These are phyloP conservation scores for Schizothorax lantsangensis DNA, from an alignment of 2,797 vertebrate genomes.

Conservation along the genomic window DNA sequence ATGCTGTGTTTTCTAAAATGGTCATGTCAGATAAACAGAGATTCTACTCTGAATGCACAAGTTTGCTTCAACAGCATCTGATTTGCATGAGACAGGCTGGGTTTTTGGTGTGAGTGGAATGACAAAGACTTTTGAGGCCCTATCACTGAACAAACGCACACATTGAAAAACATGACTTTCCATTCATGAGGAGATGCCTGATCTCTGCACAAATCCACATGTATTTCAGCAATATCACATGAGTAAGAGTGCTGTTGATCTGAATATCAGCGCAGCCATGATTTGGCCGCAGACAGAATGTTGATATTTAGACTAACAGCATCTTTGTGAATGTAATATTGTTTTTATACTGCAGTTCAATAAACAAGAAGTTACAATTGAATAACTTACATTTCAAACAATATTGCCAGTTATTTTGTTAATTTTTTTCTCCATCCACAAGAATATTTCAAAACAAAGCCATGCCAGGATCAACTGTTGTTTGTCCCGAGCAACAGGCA, in stretches of 20 bases:
- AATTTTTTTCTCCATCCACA: too few species aligned
- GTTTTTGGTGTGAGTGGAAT: conserved; percentile 48
- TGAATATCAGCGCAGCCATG: background rate
- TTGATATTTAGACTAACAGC: background rate
- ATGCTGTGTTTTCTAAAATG: conserved; percentile 56
- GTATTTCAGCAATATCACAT: background rate
- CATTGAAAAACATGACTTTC: conserved; percentile 14
- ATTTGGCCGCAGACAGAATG: background rate
- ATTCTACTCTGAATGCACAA: conserved; percentile 50
- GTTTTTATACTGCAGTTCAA: background rate
- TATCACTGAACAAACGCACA: conserved; percentile 9
- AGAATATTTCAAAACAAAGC: too few species aligned
- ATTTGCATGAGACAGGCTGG: conserved; percentile 48
- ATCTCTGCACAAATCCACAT: background rate
- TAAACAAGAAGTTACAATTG: background rate
- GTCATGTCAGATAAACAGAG: conserved; percentile 55
- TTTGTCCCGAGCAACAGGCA: too few species aligned
- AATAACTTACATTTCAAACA: background rate
- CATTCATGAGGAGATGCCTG: background rate
- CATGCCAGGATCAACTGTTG: too few species aligned
- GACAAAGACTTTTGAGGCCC: conserved; percentile 29
- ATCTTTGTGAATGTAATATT: background rate
- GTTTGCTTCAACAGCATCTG: conserved; percentile 28
- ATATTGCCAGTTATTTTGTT: background rate
- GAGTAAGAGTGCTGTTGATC: background rate